Base-by-base conservation (phyloP, 2,113 vertebrate species). In the Brachionichthys hirsutus region DNA sequence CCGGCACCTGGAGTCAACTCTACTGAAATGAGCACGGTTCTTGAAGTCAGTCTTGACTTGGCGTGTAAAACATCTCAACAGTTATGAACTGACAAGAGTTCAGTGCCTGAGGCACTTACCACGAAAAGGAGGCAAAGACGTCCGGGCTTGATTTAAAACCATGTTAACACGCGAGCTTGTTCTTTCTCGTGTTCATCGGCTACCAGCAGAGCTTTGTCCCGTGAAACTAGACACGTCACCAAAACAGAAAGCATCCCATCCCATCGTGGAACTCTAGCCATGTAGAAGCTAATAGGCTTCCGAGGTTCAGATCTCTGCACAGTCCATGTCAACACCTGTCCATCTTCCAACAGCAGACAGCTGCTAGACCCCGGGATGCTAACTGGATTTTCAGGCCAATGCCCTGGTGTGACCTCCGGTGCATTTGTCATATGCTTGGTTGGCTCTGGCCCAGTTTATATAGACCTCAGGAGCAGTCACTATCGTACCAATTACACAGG, bases 371-470 rank as follows among this genome's bases (percentile, higher is more conserved):
- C 70, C 63, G 64, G 62, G 75, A 84, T 66, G 75, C 77, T 78
- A 82, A 79, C 77, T 74, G 78, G 68, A 77, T 63, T 82, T 78
- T 84, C 77, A 79, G 77, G 65, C 67, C 68, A 67, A 42, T 67
- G 78, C 56, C 77, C 75, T 52, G 61, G 30, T 62, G 60, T 82
- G 82, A 86, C 82, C 84, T 80, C 68, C 57, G 74, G 71, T 78
- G 79, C 65, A 78, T 82, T 80, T 74, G 77, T 82, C 77, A 80
- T 71, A 74, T 72, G 84, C 77, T 78, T 59, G 57, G 68, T 57
- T 74, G 63, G 62, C 58, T 80, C 65, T 85, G 81, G 59, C 76
- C 82, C 80, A 81, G 64, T 79, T 85, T 77, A 77, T 75, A 63
- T 65, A 68, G 63, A 42, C 67, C 70, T 62, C 52, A 72, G 76